These are phyloP conservation scores for Silurus lanzhouensis DNA, from an alignment of 2,797 vertebrate genomes.

Conservation along the genomic window DNA sequence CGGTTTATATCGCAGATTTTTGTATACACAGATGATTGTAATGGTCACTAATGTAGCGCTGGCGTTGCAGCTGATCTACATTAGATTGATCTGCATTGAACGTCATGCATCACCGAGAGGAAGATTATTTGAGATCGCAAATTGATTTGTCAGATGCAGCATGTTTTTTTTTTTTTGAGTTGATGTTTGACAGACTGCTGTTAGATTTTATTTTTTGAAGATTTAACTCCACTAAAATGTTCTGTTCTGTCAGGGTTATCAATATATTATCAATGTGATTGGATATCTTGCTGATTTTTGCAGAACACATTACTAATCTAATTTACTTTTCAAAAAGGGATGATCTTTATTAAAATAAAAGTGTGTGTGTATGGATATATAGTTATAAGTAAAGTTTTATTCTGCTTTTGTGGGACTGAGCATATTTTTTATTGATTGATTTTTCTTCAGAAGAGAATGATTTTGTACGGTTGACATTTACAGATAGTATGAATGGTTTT, in stretches of 20 bases:
- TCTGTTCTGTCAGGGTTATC: no score
- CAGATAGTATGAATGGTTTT: no score
- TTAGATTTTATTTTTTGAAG: background rate
- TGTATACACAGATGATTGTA: background rate
- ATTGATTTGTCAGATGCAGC: background rate
- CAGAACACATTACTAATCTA: background rate
- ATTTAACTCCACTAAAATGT: no score
- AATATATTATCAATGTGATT: no score
- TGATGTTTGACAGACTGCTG: background rate
- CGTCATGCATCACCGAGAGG: background rate
- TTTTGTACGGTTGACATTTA: no score
- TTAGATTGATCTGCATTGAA: background rate
- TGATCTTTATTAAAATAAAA: no score
- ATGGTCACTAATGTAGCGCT: background rate
- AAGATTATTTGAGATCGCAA: background rate
- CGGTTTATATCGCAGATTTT: background rate
- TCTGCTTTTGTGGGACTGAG: background rate
- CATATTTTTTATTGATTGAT: background rate
- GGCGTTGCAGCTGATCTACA: background rate
- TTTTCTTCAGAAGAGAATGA: no score
- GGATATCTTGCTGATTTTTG: background rate
- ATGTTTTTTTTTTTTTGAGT: background rate
- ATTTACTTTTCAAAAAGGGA: background rate
- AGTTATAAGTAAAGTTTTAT: no score
- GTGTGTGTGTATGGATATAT: no score